Base-by-base conservation (phyloP, 1,140 invertebrate genomes). In the Diorhabda sublineata region DNA sequence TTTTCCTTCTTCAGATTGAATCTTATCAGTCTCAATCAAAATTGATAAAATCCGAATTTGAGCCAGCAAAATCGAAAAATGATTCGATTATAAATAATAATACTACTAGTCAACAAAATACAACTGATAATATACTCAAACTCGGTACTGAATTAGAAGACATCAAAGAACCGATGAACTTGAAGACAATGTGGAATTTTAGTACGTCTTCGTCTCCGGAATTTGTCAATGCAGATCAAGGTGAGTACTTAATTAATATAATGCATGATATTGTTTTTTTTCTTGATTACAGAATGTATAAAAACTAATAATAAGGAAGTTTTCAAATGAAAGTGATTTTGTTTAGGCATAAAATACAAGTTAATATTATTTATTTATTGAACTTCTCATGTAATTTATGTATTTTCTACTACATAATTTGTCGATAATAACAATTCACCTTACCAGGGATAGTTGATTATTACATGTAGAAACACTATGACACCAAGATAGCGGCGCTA, bases 111-210 rank as follows among this genome's bases (percentile, higher is more conserved):
- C 11, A 60, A 26, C n/a, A 6, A 6, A 7, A 60, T 11, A 7
- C 56, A 44, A 26, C 9, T 11, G 8, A 44, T n/a, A 43, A 43
- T 8, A 60, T 41, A 58, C 9, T 58, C 11, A 59, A 59, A 43
- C 6, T 57, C 6, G 6, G 11, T 5, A 64, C 63, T 9, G 45
- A 66, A 44, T 4, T 26, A 11, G 64, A 66, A 3, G 64, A 66
- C 43, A 43, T 45, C 44, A 59, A 66, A 58, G 64, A 66, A 66
- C 58, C 58, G 41, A 58, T 66, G 0, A 66, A 66, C 43, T 45
- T 65, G 64, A 66, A 66, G 59, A 58, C 42, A 4, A 57, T 65
- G 44, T 66, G 64, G 64, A 57, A 66, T n/a, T 59, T 66, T 3
- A 42, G 42, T 5, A 47, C 64, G 9, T 26, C 64, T 6, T n/a